Base-by-base conservation (phyloP, 2,888 invertebrate genomes). In the Ditylenchus weischeri region DNA sequence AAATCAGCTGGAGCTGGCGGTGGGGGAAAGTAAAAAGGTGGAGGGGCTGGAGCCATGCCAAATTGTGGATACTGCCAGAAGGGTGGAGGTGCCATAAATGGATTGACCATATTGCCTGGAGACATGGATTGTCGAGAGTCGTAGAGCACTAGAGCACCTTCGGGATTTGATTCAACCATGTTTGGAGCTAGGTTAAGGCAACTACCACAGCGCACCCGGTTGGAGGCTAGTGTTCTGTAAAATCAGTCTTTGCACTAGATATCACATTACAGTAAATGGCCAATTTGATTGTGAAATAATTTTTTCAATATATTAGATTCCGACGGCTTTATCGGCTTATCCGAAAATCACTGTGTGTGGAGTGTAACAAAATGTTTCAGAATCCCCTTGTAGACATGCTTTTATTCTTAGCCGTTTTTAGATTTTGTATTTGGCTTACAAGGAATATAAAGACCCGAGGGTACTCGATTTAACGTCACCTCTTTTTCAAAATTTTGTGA, bases 111-210 rank as follows among this genome's bases (percentile, higher is more conserved):
- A 19, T 38, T 47, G n/a, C 19, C 47, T 62, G 43, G 48, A 8
- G 18, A 48, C 23, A 47, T 47, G 7, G 54, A 54, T 29, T 54
- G 54, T 54, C 54, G 54, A n/a, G 48, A 47, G 29, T 62, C 48
- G 62, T 47, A 62, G 23, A 62, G 48, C 36, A 48, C 62, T 19
- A 62, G 8, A 18, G 62, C 62, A 48, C 48, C 43, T 19, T 59
- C 48, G 2, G 47, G 48, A 6, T 62, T 21, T n/a, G 36, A 48
- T 29, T 47, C 43, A n/a, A 62, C 48, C n/a, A 62, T 10, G 19
- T 43, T 38, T 47, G 48, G 62, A 1, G 47, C 47, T 62, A 62
- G 23, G 7, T 62, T 62, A n/a, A 47, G 47, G 62, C 62, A 62
- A 47, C 62, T 62, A 8, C 62, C 47, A 10, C 62, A 54, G n/a